phyloP scores from a whole-genome alignment of 2,888 invertebrate genomes.

The Drosophila neoperkinsi region DNA sequence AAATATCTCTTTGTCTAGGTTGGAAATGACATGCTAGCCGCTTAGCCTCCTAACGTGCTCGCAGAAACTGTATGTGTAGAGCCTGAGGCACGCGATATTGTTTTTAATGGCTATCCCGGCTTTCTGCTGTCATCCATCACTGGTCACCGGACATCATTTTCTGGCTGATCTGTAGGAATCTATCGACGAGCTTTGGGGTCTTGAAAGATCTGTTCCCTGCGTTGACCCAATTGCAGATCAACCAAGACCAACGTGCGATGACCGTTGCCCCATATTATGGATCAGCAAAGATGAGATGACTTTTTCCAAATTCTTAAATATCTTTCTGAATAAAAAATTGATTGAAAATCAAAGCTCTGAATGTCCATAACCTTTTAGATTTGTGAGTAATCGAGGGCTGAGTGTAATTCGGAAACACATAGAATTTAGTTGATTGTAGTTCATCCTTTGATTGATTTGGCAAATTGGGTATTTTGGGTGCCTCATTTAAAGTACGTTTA shows the following conservation, averaged over 20 bases:
- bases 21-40: neutral
- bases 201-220: neutral
- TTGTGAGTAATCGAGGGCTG: neutral
- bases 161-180: neutral
- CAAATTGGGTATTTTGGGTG: constrained; percentile 6
- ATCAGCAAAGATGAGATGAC: neutral
- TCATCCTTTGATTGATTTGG: constrained; percentile 9
- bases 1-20: neutral
- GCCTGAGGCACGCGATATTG: neutral
- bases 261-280: neutral
- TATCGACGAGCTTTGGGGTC: neutral
- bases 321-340: neutral
- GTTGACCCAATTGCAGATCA: neutral
- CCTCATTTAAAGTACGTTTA: constrained; percentile 3
- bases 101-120: neutral
- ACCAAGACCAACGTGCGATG: neutral
- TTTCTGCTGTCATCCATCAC: neutral
- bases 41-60: neutral
- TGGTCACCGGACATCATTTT: neutral
- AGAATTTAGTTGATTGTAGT: neutral
- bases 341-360: neutral
- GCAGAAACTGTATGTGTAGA: neutral
- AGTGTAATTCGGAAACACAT: neutral
- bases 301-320: neutral
- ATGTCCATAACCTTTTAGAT: neutral